Conservation (phyloP, 2,888 invertebrate genomes). For the Chouioia cunea region DNA sequence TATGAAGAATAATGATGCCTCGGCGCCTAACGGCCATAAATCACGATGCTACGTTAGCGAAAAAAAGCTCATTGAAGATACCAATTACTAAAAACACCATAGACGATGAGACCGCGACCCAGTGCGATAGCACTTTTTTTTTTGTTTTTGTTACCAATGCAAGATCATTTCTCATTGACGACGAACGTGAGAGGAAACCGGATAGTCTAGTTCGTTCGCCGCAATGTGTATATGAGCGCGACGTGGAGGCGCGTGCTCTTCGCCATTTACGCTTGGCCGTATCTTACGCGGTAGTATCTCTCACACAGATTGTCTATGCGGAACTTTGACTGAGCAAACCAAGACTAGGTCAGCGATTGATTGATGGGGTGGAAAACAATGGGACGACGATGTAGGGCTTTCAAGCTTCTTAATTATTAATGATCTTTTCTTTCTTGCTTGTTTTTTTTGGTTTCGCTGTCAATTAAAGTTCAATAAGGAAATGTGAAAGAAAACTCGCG, state of each 20-base stretch:
- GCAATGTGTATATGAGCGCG: neutral
- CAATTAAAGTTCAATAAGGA: too few species aligned
- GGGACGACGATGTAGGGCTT: neutral
- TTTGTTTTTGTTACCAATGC: neutral
- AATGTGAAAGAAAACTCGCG: too few species aligned
- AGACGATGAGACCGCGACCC: neutral
- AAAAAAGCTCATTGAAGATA: too few species aligned
- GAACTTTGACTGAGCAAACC: slow-evolving; percentile 10
- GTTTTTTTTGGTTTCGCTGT: too few species aligned
- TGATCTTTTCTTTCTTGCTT: too few species aligned
- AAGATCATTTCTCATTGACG: neutral
- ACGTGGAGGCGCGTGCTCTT: neutral
- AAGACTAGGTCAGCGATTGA: slow-evolving; percentile 34
- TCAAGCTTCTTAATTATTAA: too few species aligned
- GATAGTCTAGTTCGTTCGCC: slow-evolving; percentile 23
- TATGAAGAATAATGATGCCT: too few species aligned
- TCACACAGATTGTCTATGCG: slow-evolving; percentile 18
- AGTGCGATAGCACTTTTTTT: neutral
- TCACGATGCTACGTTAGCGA: too few species aligned
- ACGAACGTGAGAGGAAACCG: slow-evolving; percentile 37
- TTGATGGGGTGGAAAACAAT: slow-evolving; percentile 29
- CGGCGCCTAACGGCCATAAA: too few species aligned
- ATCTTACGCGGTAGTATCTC: neutral
- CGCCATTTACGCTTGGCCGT: slow-evolving; percentile 27
- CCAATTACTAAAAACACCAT: slow-evolving; percentile 34